Conservation (phyloP, 2,113 vertebrate genomes). For the Scolopax mira region DNA sequence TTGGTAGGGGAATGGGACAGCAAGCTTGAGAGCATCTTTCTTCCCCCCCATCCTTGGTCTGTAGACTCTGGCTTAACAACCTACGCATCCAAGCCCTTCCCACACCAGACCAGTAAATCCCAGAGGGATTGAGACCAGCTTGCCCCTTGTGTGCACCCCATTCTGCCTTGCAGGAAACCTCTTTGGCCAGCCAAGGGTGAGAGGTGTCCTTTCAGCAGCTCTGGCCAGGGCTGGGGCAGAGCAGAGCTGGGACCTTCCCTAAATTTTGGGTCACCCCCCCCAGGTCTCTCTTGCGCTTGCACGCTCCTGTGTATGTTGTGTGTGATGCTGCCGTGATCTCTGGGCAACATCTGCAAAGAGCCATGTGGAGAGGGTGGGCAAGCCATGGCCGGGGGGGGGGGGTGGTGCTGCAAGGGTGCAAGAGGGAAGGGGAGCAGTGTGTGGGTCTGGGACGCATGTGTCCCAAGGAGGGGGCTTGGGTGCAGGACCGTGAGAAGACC, state of each 20-base stretch:
- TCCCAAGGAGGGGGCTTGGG: not conserved
- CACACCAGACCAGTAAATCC: not conserved
- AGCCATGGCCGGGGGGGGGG: fast-evolving
- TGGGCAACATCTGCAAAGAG: not conserved
- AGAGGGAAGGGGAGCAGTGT: not conserved
- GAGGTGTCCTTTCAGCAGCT: not conserved
- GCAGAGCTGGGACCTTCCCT: not conserved
- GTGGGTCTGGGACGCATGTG: fast-evolving
- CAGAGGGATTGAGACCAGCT: not conserved
- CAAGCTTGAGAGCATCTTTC: not conserved
- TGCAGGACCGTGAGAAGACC: not conserved
- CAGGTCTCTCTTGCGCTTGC: not conserved
- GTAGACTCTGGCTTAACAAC: not conserved
- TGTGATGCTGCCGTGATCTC: not conserved
- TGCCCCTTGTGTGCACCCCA: not conserved
- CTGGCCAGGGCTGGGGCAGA: not conserved
- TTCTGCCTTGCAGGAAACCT: not conserved
- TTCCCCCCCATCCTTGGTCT: not conserved
- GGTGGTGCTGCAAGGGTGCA: not conserved
- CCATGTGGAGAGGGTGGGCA: not conserved
- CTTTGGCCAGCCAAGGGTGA: not conserved
- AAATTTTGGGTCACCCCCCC: not conserved
- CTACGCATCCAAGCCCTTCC: not conserved
- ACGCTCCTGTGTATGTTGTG: not conserved
- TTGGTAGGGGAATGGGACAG: not conserved